Conservation (phyloP, 2,797 vertebrate species). For the Coendou prehensilis region DNA sequence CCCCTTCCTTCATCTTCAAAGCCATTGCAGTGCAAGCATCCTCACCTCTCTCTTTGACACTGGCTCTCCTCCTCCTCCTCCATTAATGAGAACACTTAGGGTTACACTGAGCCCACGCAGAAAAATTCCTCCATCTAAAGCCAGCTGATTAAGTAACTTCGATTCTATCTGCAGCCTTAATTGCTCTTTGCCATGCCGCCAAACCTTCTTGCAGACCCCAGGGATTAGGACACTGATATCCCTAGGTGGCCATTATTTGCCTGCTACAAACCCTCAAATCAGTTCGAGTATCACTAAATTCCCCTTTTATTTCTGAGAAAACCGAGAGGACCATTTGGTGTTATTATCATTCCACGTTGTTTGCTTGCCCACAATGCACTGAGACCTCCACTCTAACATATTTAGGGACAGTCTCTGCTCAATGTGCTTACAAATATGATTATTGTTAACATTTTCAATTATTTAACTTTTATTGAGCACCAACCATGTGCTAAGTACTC, state of each 20-base stretch:
- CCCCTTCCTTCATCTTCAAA: background rate
- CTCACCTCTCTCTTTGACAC: background rate
- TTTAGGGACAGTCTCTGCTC: constrained; percentile 74
- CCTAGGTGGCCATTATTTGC: background rate
- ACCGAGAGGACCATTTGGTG: constrained; percentile 78
- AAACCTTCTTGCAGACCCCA: background rate
- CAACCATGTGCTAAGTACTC: constrained; percentile 71
- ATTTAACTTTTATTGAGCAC: constrained; percentile 81
- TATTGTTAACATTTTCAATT: constrained; percentile 83
- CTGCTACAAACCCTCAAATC: constrained; percentile 43
- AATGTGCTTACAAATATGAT: constrained; percentile 79
- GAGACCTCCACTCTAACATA: constrained; percentile 64
- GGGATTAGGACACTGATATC: background rate
- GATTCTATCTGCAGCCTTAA: background rate
- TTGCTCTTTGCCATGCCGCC: background rate
- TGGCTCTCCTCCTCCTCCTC: background rate
- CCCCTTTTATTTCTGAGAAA: constrained; percentile 30
- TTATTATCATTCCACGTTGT: constrained; percentile 70
- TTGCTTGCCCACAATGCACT: constrained; percentile 80
- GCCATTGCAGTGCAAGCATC: background rate
- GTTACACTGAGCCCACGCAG: background rate
- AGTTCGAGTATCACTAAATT: background rate
- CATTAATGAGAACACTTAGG: background rate
- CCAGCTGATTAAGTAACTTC: background rate
- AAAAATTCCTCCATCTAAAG: background rate